Conservation (phyloP, 2,888 invertebrate species). For the Drosophila borborema region DNA sequence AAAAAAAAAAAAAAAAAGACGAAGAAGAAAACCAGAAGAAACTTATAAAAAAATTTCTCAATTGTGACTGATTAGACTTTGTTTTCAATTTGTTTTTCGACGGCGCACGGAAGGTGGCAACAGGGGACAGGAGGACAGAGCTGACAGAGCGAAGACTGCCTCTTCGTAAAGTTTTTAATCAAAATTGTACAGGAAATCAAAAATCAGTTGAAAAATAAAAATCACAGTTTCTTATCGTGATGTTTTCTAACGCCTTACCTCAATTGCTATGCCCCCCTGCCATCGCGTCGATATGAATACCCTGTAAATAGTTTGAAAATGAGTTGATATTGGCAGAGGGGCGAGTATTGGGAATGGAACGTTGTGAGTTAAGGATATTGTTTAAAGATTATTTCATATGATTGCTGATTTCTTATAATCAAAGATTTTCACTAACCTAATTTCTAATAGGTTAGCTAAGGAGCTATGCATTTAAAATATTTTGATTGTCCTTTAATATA, state of each 20-base stretch:
- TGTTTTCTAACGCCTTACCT: slow-evolving; percentile 74
- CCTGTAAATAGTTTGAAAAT: background rate
- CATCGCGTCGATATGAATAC: slow-evolving; percentile 27
- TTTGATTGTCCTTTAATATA: too few species aligned
- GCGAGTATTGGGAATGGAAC: background rate
- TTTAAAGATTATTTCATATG: background rate
- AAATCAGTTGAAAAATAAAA: slow-evolving; percentile 81
- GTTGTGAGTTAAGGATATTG: background rate
- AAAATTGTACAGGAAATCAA: slow-evolving; percentile 83
- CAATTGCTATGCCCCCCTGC: slow-evolving; percentile 66
- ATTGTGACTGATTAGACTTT: slow-evolving; percentile 79
- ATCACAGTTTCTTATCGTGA: slow-evolving; percentile 80
- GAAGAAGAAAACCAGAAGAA: slow-evolving; percentile 17
- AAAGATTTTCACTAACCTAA: too few species aligned
- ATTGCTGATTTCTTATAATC: too few species aligned
- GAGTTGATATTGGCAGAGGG: background rate
- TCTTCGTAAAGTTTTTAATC: slow-evolving; percentile 75
- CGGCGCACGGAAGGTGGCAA: slow-evolving; percentile 33
- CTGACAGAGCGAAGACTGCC: slow-evolving; percentile 47
- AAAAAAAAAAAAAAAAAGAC: slow-evolving; percentile 17
- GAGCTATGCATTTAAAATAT: too few species aligned
- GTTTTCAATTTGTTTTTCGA: slow-evolving; percentile 75
- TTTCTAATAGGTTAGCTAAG: too few species aligned
- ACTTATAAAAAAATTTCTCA: slow-evolving; percentile 69
- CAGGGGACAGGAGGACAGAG: slow-evolving; percentile 25